These are phyloP conservation scores for Brachyistius frenatus DNA, from an alignment of 2,113 vertebrate species.

Conservation along the genomic window DNA sequence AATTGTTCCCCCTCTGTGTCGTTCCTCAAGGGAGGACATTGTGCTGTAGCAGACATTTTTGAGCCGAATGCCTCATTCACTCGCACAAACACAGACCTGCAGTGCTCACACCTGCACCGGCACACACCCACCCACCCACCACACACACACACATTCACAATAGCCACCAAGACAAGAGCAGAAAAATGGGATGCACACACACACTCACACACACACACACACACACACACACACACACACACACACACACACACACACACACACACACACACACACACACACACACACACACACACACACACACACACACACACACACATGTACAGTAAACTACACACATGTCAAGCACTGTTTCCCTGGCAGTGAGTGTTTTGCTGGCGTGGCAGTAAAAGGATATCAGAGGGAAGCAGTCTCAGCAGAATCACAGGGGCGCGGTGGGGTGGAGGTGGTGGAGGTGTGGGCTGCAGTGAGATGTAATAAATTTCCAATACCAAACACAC, in stretches of 20 bases:
- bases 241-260: conserved; percentile 20
- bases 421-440: conserved; percentile 39
- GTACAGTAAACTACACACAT: no score
- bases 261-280: conserved; percentile 10
- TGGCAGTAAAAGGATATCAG: conserved; percentile 76
- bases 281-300: not conserved
- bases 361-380: conserved; percentile 73
- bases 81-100: conserved; percentile 48
- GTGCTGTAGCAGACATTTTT: conserved; percentile 13
- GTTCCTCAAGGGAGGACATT: conserved; percentile 30
- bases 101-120: conserved; percentile 21
- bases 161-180: conserved; percentile 20
- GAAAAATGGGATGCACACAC: not conserved
- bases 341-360: conserved; percentile 30
- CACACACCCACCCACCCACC: not conserved
- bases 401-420: conserved; percentile 77
- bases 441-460: not conserved
- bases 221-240: conserved; percentile 22
- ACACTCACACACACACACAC: conserved; percentile 13
- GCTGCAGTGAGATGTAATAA: conserved; percentile 62
- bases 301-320: conserved; percentile 14
- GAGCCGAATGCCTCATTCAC: conserved; percentile 16
- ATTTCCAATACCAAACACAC: conserved; percentile 59
- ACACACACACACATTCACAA: not conserved
- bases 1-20: conserved; percentile 10